Evolutionary conservation across 2,888 invertebrate genomes (phyloP), one percentile per base, ranked within the genome.

Genomic region (Ernsta delagoae): DNA sequence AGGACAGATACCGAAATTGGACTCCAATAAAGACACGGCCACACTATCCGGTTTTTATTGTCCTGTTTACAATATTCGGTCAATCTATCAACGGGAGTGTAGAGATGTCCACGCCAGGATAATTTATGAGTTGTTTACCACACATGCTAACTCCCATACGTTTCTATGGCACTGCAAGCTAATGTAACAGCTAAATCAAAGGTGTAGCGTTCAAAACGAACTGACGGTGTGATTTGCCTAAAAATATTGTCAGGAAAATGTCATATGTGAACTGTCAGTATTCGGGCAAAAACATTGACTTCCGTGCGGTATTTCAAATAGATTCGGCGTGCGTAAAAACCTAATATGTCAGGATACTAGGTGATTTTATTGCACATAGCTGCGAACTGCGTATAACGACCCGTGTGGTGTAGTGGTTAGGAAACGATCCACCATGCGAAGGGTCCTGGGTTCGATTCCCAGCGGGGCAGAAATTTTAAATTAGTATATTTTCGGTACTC

Each of bases 61-160:
- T 71, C 74, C 70, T 84, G 80, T 85, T 86, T 82, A 82, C 80
- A 74, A 74, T 78, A 71, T 70, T 59, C 74, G 71, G 72, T 77
- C 77, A 74, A 78, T 80, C 79, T 82, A 80, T 82, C 80, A 80
- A 75, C 74, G 61, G 54, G 48, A 36, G 53, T 48, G 65, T 67
- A 39, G 60, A 61, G 61, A 61, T 61, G 67, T 67, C 70, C 67
- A 62, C 71, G 31, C 67, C 69, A 50, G 56, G 71, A 67, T 72
- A 72, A 72, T 71, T 72, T 71, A 66, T 64, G 63, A 71, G 61
- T 73, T 71, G 74, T 66, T 74, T 62, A 57, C 67, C 56, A 45
- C 60, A 61, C 50, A 60, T 48, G 61, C 61, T 57, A 62, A 62
- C 67, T 24, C 66, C n/a, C 8, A 5, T 12, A 5, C 16, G 7